Evolutionary conservation across 2,888 invertebrate species (phyloP), one percentile per base, ranked within the genome.

Genomic region (Eupeodes luniger): DNA sequence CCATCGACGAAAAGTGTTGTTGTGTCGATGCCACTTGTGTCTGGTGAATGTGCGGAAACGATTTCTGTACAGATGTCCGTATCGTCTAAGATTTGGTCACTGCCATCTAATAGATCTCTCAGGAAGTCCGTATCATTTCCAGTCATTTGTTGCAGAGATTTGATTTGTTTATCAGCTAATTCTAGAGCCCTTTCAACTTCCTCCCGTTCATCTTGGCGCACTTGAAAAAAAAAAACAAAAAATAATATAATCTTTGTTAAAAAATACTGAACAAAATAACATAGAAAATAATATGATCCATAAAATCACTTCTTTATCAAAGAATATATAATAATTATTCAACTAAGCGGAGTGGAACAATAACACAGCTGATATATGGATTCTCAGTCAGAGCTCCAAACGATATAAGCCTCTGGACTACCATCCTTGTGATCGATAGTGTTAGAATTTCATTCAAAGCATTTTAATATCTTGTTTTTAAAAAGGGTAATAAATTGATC

Each of bases 101-200:
- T 92, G 57, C 92, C 93, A 88, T 93, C 92, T 51, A 93, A 91
- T 86, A 93, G 92, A 91, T 93, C 93, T 75, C 91, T 92, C 67
- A 93, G 91, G 80, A 93, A 93, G 89, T 92, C 91, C 77, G 91
- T 91, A 90, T 93, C 93, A 5, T 92, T 91, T 74, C 92, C 92
- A 72, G 95, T 96, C 93, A 96, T 94, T 93, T 96, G 96, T 92
- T 96, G 96, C 91, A 96, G 93, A 81, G 96, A 96, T 92, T 96
- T 95, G 27, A 96, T 95, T 91, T 96, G 96, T 92, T 96, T 96
- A 92, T 96, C 96, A 62, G 96, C 97, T 67, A 96, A 96, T 90
- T 96, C 96, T 89, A 98, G 94, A 10, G 98, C 98, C 84, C 98
- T 96, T 92, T 98, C 98, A 91, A 98, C 94, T 92, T 98, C 98